Conservation (phyloP, 2,113 vertebrate genomes). For the Mustelus asterias region DNA sequence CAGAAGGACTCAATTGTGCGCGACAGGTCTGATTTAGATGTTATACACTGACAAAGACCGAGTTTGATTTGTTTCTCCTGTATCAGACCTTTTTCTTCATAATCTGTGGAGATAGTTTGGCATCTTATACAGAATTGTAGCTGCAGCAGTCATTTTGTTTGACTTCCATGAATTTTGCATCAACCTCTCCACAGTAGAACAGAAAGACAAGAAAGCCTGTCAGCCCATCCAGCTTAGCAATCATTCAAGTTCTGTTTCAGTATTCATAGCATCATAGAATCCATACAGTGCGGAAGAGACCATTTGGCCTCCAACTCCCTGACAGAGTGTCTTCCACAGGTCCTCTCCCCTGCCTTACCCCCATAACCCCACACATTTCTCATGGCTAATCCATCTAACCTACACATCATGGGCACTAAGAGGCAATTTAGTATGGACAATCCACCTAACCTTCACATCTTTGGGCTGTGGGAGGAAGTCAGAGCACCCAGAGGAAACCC, state of each 20-base stretch:
- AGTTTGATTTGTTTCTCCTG: background rate
- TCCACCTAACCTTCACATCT: too few species aligned
- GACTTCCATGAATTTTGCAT: background rate
- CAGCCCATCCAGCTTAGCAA: background rate
- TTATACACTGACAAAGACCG: background rate
- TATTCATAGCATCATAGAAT: background rate
- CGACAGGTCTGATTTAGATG: conserved; percentile 15
- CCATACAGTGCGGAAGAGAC: too few species aligned
- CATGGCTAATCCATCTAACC: too few species aligned
- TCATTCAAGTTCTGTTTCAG: background rate
- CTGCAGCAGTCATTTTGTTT: background rate
- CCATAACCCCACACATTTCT: too few species aligned
- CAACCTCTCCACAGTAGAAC: background rate
- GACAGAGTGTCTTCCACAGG: too few species aligned
- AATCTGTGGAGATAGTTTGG: background rate
- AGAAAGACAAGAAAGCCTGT: background rate
- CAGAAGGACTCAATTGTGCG: background rate
- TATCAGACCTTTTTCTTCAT: background rate
- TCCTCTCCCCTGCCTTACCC: too few species aligned
- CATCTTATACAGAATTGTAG: background rate
- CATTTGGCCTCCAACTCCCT: too few species aligned
- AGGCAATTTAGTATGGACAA: too few species aligned
- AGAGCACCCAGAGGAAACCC: too few species aligned
- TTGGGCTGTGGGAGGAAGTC: too few species aligned
- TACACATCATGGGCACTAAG: too few species aligned